Evolutionary conservation across 2,888 invertebrate species (phyloP).

Genomic region (Eristalis arbustorum): DNA sequence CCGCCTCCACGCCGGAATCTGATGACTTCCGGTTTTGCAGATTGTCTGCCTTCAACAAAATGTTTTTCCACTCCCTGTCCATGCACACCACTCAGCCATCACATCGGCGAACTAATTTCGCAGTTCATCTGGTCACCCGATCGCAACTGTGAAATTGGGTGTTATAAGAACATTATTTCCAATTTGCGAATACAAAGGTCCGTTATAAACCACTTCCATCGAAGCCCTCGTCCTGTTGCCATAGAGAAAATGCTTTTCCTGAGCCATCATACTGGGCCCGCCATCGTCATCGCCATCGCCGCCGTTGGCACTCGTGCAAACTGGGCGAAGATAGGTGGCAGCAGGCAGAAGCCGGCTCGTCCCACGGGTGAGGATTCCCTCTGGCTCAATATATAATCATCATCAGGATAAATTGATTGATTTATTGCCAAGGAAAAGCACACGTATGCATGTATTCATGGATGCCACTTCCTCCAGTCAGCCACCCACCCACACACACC

Average conservation of each 20-base stretch:
- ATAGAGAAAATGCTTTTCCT: conserved; percentile 7
- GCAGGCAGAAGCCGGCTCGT: background rate
- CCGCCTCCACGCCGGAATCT: background rate
- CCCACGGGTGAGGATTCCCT: conserved; percentile 13
- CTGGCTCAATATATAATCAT: conserved; percentile 52
- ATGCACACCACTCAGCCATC: background rate
- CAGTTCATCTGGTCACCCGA: conserved; percentile 41
- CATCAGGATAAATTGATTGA: conserved; percentile 57
- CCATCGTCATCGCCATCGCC: background rate
- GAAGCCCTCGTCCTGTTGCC: background rate
- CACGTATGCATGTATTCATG: conserved; percentile 1
- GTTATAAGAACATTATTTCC: conserved; percentile 48
- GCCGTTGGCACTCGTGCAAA: background rate
- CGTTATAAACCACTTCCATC: conserved; percentile 18
- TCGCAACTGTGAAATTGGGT: conserved; percentile 38
- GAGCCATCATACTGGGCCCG: background rate
- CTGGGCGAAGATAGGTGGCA: too few relatives aligned
- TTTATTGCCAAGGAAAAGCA: conserved; percentile 41
- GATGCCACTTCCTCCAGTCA: background rate
- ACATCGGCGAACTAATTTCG: conserved; percentile 32
- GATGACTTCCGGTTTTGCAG: background rate
- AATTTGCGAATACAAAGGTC: conserved; percentile 29
- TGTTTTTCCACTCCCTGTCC: background rate
- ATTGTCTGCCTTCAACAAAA: background rate
- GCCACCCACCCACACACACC: background rate